Evolutionary conservation across 2,888 invertebrate genomes (phyloP).

Genomic region (Napeogenes inachia): DNA sequence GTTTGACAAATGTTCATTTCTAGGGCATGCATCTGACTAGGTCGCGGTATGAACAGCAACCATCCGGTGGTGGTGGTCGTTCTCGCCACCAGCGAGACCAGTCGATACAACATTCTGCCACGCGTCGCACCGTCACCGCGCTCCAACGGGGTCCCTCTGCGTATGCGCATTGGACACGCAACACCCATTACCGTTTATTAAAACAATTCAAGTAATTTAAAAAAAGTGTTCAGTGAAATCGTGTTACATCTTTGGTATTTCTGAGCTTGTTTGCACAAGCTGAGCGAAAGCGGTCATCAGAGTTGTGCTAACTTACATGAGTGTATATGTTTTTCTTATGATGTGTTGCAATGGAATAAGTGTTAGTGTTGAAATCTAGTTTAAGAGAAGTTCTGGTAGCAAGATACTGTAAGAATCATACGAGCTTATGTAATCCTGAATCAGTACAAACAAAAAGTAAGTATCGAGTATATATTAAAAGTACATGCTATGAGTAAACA

Average conservation of each 20-base stretch:
- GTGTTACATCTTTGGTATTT: constrained; percentile 18
- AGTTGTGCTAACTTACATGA: constrained; percentile 49
- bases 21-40: constrained; percentile 50
- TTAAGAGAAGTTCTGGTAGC: constrained; percentile 62
- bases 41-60: constrained; percentile 30
- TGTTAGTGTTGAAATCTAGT: constrained; percentile 72
- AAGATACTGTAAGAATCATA: constrained; percentile 58
- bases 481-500: background rate
- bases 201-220: constrained; percentile 6
- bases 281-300: constrained; percentile 53
- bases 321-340: constrained; percentile 64
- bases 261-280: constrained; percentile 29
- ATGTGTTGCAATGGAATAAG: constrained; percentile 72
- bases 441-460: constrained; percentile 57
- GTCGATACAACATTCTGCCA: constrained; percentile 9
- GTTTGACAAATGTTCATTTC: constrained; percentile 48
- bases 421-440: constrained; percentile 70
- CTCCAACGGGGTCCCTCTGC: background rate
- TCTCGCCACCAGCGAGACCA: constrained; percentile 26
- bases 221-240: constrained; percentile 16
- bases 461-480: constrained; percentile 34
- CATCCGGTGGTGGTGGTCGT: constrained; percentile 21
- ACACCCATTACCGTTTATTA: background rate
- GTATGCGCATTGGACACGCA: background rate
- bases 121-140: constrained; percentile 6